A percentile compares a stretch with the other conserved stretches of the same genome.
These are phyloP conservation scores for Galeopterus variegatus DNA, from an alignment of 2,113 vertebrate genomes.

Conservation along the genomic window DNA sequence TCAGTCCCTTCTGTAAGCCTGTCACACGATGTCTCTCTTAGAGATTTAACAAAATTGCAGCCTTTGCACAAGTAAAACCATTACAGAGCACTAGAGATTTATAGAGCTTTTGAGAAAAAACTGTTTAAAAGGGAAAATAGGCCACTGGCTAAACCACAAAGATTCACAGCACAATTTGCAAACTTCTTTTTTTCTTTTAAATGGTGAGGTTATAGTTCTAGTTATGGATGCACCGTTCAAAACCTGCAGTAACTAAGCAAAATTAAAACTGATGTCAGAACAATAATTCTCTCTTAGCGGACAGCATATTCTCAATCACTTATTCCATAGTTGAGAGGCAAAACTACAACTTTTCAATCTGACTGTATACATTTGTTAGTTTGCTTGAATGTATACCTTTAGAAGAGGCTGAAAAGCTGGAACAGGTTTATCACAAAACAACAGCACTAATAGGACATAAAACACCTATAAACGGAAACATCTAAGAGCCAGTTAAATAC, in stretches of 20 bases:
- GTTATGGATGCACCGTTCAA: slow-evolving; percentile 36
- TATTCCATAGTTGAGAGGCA: background rate
- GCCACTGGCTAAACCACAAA: slow-evolving; percentile 51
- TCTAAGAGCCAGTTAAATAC: background rate
- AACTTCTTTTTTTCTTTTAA: slow-evolving; percentile 57
- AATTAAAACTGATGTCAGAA: background rate
- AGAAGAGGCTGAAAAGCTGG: background rate
- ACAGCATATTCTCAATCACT: background rate
- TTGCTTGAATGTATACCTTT: background rate
- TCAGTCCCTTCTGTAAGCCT: background rate
- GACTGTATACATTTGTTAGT: background rate
- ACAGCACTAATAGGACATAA: background rate
- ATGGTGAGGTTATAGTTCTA: background rate
- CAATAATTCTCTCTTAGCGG: background rate
- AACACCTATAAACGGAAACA: background rate
- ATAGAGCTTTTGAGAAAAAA: slow-evolving; percentile 28
- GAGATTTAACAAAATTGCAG: background rate
- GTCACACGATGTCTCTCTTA: background rate
- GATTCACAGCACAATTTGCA: background rate
- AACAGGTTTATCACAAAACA: background rate
- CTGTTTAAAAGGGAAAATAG: slow-evolving; percentile 60
- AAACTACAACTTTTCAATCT: background rate
- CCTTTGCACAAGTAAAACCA: slow-evolving; percentile 34
- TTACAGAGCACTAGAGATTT: background rate
- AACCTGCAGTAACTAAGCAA: slow-evolving; percentile 26